These are phyloP conservation scores for Leptopterna dolabrata DNA, from an alignment of 2,888 invertebrate genomes.

Conservation along the genomic window DNA sequence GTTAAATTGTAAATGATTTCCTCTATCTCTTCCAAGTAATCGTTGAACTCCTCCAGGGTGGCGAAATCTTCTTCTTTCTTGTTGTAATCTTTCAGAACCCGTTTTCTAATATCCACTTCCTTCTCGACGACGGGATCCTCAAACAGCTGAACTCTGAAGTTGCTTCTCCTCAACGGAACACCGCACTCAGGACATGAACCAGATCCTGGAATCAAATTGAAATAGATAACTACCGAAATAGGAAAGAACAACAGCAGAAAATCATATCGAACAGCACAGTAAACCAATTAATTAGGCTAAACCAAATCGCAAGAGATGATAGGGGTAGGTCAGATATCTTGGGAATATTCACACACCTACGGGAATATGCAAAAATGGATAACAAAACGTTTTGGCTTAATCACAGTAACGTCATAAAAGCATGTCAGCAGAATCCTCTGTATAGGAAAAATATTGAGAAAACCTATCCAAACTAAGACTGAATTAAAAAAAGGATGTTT, in stretches of 20 bases:
- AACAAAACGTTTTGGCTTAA: no score
- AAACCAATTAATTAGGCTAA: no score
- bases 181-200: conserved; percentile 95
- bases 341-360: no score
- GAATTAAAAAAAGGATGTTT: no score
- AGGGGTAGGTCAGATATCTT: no score
- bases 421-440: no score
- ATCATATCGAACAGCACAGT: no score
- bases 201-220: conserved; percentile 74
- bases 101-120: conserved; percentile 93
- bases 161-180: conserved; percentile 86
- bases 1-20: conserved; percentile 89
- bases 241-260: neutral
- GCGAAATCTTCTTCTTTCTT: conserved; percentile 95
- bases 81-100: conserved; percentile 90
- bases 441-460: no score
- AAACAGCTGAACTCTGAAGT: conserved; percentile 94
- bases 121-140: conserved; percentile 97
- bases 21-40: conserved; percentile 96
- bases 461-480: no score
- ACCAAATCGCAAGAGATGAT: no score
- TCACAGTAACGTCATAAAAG: no score
- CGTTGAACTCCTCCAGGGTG: conserved; percentile 86
- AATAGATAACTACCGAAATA: neutral
- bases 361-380: no score